Base-by-base conservation (phyloP, 1,140 invertebrate genomes). In the Diorhabda elongata region DNA sequence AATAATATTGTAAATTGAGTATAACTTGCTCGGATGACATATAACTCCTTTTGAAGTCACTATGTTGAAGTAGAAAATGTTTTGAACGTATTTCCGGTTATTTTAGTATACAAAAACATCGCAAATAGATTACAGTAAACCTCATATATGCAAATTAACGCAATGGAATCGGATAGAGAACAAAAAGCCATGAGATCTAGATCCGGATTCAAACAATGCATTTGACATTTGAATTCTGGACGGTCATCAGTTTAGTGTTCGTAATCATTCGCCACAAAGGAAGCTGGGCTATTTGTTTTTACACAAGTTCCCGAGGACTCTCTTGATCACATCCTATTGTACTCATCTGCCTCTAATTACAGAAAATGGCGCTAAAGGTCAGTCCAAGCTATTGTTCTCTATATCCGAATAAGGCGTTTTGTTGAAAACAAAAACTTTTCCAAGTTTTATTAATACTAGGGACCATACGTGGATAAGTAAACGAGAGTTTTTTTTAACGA, bases 231-330 rank as follows among this genome's bases (percentile, higher is more conserved):
- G 47, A 52, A 52, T 52, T n/a, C 47, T 8, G 47, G 47, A 52
- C n/a, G 47, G 47, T 52, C 47, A 52, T 52, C 47, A 52, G 47
- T 52, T 52, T 52, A 52, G 47, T 52, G 47, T 52, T 52, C 47
- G 47, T 52, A 52, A 52, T 52, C n/a, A 52, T 52, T 52, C 47
- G 47, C n/a, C 47, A 52, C 47, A 52, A 52, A 52, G 47, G 47
- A 52, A n/a, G 47, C n/a, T 8, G 47, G 47, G n/a, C 47, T 52
- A 52, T 52, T 52, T 52, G 47, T 52, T 52, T 52, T 52, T 52
- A 52, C 47, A 52, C 47, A 52, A 52, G 47, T 52, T 52, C 4
- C 47, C n/a, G n/a, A 52, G 47, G 47, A 52, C 47, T 52, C 47
- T 52, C 26, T 26, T 8, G 47, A 52, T 52, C 47, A 52, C 47